A percentile compares a stretch with the other conserved stretches of the same genome.
Evolutionary conservation across 1,140 invertebrate species (phyloP).

Genomic region (Saccostrea echinata): DNA sequence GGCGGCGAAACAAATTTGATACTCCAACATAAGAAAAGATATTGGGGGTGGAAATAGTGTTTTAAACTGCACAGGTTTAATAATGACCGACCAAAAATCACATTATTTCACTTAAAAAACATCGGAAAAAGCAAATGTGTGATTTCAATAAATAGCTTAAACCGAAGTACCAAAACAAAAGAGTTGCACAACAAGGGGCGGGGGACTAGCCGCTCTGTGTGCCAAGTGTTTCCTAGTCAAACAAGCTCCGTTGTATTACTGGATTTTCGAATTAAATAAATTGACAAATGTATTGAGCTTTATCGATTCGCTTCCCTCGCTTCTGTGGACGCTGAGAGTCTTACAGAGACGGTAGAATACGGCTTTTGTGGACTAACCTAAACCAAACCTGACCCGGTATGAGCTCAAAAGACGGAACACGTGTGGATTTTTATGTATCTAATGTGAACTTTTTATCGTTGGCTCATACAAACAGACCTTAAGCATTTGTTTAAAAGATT

Average conservation of each 20-base stretch:
- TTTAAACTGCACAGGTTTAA: background rate
- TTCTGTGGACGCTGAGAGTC: background rate
- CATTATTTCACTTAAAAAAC: slow-evolving; percentile 25
- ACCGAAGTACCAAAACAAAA: background rate
- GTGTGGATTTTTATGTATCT: slow-evolving; percentile 31
- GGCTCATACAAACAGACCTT: background rate
- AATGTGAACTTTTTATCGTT: background rate
- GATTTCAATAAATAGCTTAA: slow-evolving; percentile 27
- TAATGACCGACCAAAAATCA: background rate
- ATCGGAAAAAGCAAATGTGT: slow-evolving; percentile 5
- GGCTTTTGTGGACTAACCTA: slow-evolving; percentile 14
- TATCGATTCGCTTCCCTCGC: background rate
- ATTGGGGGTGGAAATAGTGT: background rate
- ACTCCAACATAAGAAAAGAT: background rate
- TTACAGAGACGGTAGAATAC: background rate
- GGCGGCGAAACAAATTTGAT: background rate
- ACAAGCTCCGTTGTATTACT: slow-evolving; percentile 10
- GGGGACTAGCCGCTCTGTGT: background rate
- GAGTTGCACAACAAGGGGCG: slow-evolving; percentile 15
- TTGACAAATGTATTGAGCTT: slow-evolving; percentile 35
- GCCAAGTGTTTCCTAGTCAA: slow-evolving; percentile 27
- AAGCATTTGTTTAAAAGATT: slow-evolving; percentile 38
- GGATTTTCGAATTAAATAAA: slow-evolving; percentile 38
- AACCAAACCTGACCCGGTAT: background rate
- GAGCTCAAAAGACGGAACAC: slow-evolving; percentile 12